These are phyloP conservation scores for Pangasius djambal DNA, from an alignment of 2,797 vertebrate species.

Conservation along the genomic window DNA sequence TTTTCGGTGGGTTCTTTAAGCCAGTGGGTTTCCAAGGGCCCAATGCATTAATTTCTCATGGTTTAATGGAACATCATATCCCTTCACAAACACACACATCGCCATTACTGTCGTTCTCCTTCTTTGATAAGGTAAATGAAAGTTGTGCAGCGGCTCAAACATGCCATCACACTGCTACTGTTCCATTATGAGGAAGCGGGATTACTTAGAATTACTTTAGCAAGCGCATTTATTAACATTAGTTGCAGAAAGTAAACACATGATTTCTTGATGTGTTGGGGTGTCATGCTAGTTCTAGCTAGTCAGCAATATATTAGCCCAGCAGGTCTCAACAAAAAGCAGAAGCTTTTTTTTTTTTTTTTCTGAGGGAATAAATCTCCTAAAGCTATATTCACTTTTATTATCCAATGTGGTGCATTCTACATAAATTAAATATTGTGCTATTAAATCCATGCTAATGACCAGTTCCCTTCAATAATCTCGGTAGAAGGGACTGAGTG, in stretches of 20 bases:
- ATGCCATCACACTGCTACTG: not conserved
- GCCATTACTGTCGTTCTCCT: not conserved
- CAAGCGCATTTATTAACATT: not conserved
- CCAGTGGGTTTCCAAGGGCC: not conserved
- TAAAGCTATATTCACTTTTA: not conserved
- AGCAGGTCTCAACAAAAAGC: not conserved
- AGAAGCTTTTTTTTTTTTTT: no score
- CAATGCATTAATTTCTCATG: slow-evolving; percentile 7
- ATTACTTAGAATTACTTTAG: not conserved
- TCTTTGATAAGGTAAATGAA: slow-evolving; percentile 13
- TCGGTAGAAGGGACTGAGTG: not conserved
- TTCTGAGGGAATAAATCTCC: not conserved
- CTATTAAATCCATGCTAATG: not conserved
- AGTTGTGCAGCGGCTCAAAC: not conserved
- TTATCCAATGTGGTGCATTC: not conserved
- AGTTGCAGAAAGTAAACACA: not conserved
- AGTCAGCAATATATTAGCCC: not conserved
- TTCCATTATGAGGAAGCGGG: not conserved
- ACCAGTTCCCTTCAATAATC: not conserved
- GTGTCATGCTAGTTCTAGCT: not conserved
- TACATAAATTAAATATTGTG: slow-evolving; percentile 7
- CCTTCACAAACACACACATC: slow-evolving; percentile 13
- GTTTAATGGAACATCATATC: slow-evolving; percentile 6
- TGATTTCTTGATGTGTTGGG: not conserved
- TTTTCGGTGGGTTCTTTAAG: not conserved